These are phyloP conservation scores for Ridgeia piscesae DNA, from an alignment of 1,140 invertebrate species.

Conservation along the genomic window DNA sequence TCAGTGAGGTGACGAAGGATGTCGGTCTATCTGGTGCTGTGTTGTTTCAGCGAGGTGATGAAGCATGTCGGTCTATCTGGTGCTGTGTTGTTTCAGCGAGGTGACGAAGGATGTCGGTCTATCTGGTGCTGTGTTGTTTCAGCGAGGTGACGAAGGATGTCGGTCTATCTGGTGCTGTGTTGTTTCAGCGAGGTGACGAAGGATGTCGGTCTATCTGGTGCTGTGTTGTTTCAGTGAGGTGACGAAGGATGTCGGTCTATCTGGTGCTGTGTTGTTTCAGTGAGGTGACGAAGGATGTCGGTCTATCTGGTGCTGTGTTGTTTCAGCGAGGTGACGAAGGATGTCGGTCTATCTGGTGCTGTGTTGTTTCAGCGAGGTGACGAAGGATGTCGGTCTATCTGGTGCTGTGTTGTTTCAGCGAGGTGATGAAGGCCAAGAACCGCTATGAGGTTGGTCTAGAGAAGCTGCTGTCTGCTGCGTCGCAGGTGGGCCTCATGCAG, in stretches of 20 bases:
- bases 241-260: conserved; percentile 32
- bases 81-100: no score
- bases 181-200: conserved; percentile 22
- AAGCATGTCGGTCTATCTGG: no score
- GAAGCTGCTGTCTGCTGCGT: conserved; percentile 55
- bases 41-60: no score
- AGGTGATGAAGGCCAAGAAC: conserved; percentile 73
- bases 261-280: conserved; percentile 31
- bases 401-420: conserved; percentile 46
- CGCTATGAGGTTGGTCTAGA: conserved; percentile 62
- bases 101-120: no score
- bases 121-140: no score
- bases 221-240: conserved; percentile 61
- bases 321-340: conserved; percentile 63
- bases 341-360: neutral
- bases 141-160: conserved; percentile 56
- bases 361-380: conserved; percentile 63
- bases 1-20: no score
- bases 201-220: no score
- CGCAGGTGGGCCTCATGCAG: conserved; percentile 68
- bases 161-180: neutral
- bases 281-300: conserved; percentile 62
- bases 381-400: conserved; percentile 1
- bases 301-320: neutral
- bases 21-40: no score